phyloP scores from a whole-genome alignment of 1,140 invertebrate species.

The Ylistrum balloti region DNA sequence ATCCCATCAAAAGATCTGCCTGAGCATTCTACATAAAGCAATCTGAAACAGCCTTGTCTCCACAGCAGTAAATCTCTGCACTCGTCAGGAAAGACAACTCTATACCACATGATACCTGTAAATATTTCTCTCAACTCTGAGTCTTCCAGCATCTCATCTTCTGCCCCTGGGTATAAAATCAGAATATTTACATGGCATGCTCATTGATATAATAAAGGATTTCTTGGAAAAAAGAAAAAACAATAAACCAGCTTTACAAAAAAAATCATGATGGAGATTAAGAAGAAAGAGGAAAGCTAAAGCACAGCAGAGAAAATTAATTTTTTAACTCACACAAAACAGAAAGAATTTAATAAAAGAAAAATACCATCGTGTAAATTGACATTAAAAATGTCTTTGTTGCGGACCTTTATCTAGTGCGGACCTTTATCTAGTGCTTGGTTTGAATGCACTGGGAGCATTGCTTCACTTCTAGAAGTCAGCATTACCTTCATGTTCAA shows the following conservation, averaged over 20 bases:
- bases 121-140: constrained; percentile 23
- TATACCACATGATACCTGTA: constrained; percentile 34
- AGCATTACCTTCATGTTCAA: too few species aligned
- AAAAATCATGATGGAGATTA: background rate
- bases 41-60: constrained; percentile 14
- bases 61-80: background rate
- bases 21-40: background rate
- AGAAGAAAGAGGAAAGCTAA: background rate
- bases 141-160: constrained; percentile 17
- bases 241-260: background rate
- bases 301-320: background rate
- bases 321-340: too few species aligned
- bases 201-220: background rate
- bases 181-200: background rate
- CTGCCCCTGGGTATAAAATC: constrained; percentile 25
- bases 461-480: too few species aligned
- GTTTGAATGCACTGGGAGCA: too few species aligned
- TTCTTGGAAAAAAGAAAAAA: background rate
- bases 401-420: too few species aligned
- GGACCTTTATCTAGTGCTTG: too few species aligned
- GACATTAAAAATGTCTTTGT: too few species aligned
- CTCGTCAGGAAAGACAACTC: constrained; percentile 24
- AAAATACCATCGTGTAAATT: too few species aligned
- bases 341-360: too few species aligned
- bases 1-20: background rate